Percentiles rank a stretch among this genome's conserved stretches.
These are phyloP conservation scores for Poeciliopsis occidentalis DNA, from an alignment of 2,113 vertebrate species.

Conservation along the genomic window DNA sequence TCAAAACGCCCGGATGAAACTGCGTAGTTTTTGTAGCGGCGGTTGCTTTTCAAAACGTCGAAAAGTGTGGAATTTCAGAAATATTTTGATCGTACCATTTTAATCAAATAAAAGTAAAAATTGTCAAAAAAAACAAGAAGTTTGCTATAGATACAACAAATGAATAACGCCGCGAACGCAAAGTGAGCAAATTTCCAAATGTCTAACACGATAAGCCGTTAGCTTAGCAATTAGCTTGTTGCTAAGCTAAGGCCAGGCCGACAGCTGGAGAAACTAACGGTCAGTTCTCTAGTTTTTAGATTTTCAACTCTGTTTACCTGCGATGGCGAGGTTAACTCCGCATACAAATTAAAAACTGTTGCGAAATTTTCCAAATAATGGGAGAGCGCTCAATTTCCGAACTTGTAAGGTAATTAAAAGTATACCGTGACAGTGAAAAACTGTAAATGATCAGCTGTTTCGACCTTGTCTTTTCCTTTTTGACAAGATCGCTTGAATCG, in stretches of 20 bases:
- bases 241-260: slow-evolving; percentile 52
- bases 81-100: background rate
- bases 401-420: slow-evolving; percentile 23
- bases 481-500: slow-evolving; percentile 46
- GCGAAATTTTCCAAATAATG: slow-evolving; percentile 23
- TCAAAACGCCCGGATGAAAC: background rate
- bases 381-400: slow-evolving; percentile 12
- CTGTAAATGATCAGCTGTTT: slow-evolving; percentile 38
- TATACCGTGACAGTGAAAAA: background rate
- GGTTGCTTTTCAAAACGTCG: background rate
- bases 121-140: no score
- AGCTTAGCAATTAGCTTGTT: slow-evolving; percentile 50
- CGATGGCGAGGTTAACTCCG: slow-evolving; percentile 3
- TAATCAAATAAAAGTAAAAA: background rate
- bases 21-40: slow-evolving; percentile 31
- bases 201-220: slow-evolving; percentile 28
- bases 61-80: background rate
- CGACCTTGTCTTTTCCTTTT: slow-evolving; percentile 40
- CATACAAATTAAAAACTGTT: background rate
- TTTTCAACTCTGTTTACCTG: background rate
- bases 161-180: background rate
- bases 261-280: background rate
- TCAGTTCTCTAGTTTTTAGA: background rate
- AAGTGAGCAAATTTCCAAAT: background rate
- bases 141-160: background rate